Percentiles rank a stretch among this genome's conserved stretches.
Conservation (phyloP, 92 coral and sea anemone species). For the Epizoanthus stellaris region DNA sequence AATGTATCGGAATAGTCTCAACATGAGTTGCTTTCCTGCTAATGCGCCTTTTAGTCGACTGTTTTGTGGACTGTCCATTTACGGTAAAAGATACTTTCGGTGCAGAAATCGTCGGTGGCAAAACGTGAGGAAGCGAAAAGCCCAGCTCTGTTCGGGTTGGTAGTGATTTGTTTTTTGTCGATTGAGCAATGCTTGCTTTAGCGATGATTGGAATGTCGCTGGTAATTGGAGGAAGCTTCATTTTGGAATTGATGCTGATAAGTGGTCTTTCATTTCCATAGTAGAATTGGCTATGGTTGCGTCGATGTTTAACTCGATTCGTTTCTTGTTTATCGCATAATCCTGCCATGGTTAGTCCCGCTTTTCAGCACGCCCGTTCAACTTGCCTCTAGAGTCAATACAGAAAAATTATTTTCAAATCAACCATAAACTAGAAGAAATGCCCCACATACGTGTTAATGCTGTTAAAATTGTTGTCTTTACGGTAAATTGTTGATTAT, state of each 20-base stretch:
- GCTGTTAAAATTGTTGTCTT: neutral
- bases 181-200: conserved; percentile 13
- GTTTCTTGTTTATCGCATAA: conserved; percentile 21
- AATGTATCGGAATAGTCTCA: conserved; percentile 35
- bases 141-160: conserved; percentile 15
- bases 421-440: neutral
- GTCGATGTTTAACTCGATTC: neutral
- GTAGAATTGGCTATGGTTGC: neutral
- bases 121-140: conserved; percentile 20
- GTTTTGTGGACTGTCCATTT: conserved; percentile 17
- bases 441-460: neutral
- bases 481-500: neutral
- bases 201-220: conserved; percentile 28
- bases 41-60: neutral
- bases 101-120: conserved; percentile 1
- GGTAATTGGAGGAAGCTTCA: conserved; percentile 66
- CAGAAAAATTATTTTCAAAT: neutral
- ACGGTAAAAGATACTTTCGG: neutral
- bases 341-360: neutral
- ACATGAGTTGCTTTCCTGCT: conserved; percentile 7
- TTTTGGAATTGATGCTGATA: conserved; percentile 50
- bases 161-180: neutral
- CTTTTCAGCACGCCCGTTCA: neutral
- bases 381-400: neutral
- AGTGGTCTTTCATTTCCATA: conserved; percentile 39